These are phyloP conservation scores for Drosophila hydei DNA, from an alignment of 1,140 invertebrate genomes.

Conservation along the genomic window DNA sequence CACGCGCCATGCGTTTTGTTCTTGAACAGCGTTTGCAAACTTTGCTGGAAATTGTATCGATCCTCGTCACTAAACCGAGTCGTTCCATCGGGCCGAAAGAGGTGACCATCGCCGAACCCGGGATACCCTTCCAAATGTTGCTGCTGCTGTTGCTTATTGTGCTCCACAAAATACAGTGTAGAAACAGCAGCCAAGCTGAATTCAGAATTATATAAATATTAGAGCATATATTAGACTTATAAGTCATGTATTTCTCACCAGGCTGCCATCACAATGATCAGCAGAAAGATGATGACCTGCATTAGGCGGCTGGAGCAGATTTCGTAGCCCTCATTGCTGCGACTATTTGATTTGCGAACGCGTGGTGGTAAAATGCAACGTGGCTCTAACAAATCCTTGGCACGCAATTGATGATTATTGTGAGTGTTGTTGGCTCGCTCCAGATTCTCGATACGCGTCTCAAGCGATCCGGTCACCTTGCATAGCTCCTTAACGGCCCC, in stretches of 20 bases:
- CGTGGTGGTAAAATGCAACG: slow-evolving; percentile 68
- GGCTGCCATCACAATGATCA: slow-evolving; percentile 96
- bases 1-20: slow-evolving; percentile 59
- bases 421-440: slow-evolving; percentile 85
- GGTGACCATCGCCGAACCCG: slow-evolving; percentile 79
- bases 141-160: slow-evolving; percentile 85
- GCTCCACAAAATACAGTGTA: slow-evolving; percentile 92
- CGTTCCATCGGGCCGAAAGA: slow-evolving; percentile 59
- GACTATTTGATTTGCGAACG: slow-evolving; percentile 40
- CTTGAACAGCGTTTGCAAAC: slow-evolving; percentile 63
- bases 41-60: slow-evolving; percentile 61
- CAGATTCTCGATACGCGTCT: slow-evolving; percentile 95
- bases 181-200: slow-evolving; percentile 92
- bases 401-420: slow-evolving; percentile 72
- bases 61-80: slow-evolving; percentile 68
- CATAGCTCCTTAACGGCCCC: slow-evolving; percentile 98
- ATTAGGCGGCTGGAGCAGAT: slow-evolving; percentile 94
- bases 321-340: slow-evolving; percentile 72
- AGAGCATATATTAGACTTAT: neutral
- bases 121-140: slow-evolving; percentile 77
- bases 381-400: slow-evolving; percentile 70
- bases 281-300: slow-evolving; percentile 93
- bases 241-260: slow-evolving; percentile 88
- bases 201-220: slow-evolving; percentile 18
- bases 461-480: slow-evolving; percentile 96